These are phyloP conservation scores for Trogon surrucura DNA, from an alignment of 2,113 vertebrate species.

Conservation along the genomic window DNA sequence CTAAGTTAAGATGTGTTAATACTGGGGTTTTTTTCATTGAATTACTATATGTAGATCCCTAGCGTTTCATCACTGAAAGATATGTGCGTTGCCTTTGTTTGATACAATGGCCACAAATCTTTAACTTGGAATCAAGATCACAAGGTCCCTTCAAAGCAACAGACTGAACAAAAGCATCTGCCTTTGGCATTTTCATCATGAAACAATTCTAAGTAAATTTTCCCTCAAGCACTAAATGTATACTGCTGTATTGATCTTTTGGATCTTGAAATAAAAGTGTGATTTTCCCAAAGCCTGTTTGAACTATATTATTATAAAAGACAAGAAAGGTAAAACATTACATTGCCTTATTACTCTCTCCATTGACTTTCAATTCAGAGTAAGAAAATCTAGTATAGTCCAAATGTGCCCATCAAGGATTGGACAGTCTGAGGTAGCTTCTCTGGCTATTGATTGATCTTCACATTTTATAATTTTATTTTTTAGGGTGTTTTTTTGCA, in stretches of 20 bases:
- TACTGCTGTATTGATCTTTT: constrained; percentile 59
- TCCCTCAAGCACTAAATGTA: constrained; percentile 56
- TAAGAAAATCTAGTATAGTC: constrained; percentile 1
- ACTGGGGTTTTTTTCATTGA: background rate
- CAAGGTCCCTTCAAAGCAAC: constrained; percentile 27
- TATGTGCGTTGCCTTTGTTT: background rate
- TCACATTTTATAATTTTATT: background rate
- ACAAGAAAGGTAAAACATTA: constrained; percentile 12
- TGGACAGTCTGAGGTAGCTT: background rate
- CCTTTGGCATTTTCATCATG: constrained; percentile 54
- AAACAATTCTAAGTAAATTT: constrained; percentile 56
- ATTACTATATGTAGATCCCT: background rate
- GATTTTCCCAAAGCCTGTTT: constrained; percentile 51
- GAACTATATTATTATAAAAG: constrained; percentile 52
- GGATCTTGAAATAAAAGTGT: constrained; percentile 56
- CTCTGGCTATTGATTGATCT: background rate
- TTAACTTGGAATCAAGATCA: constrained; percentile 9
- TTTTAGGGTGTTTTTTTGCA: background rate
- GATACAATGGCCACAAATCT: background rate
- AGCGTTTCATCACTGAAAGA: background rate
- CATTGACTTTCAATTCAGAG: constrained; percentile 10
- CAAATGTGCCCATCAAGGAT: background rate
- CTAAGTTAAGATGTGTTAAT: background rate
- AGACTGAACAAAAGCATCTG: constrained; percentile 16
- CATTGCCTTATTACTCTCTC: constrained; percentile 33